These are phyloP conservation scores for Muschampia plurimacula DNA, from an alignment of 2,888 invertebrate genomes.

Conservation along the genomic window DNA sequence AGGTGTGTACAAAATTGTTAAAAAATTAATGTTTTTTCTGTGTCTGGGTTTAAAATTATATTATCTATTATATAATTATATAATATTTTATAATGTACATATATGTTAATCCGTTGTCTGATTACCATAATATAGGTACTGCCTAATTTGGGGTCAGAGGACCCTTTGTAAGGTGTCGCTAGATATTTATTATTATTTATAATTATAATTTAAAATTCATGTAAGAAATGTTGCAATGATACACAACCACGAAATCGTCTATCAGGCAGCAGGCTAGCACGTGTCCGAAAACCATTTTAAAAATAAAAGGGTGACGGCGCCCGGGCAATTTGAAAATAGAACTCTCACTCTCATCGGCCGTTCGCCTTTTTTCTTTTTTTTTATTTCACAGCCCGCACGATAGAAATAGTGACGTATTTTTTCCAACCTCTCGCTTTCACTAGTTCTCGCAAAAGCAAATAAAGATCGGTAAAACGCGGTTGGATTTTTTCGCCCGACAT, in stretches of 20 bases:
- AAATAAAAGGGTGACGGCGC: constrained; percentile 60
- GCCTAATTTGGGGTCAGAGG: no score
- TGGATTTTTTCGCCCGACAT: constrained; percentile 66
- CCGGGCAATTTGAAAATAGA: constrained; percentile 77
- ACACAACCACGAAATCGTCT: constrained; percentile 3
- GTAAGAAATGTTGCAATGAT: no score
- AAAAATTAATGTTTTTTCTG: no score
- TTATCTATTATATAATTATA: no score
- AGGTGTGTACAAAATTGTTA: no score
- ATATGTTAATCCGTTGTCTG: no score
- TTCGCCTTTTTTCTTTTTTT: constrained; percentile 66
- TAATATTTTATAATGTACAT: no score
- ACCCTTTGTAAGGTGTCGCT: no score
- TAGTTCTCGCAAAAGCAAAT: constrained; percentile 81
- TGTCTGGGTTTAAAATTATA: no score
- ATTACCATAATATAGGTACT: no score
- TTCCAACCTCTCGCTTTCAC: constrained; percentile 74
- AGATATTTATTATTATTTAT: no score
- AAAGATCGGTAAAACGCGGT: constrained; percentile 77
- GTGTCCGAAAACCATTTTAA: constrained; percentile 58
- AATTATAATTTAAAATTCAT: no score
- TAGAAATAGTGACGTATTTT: constrained; percentile 83
- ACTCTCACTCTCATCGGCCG: constrained; percentile 74
- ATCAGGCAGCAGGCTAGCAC: constrained; percentile 49
- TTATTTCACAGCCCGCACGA: constrained; percentile 72